Evolutionary conservation across 2,888 invertebrate genomes (phyloP).

Genomic region (Drosophila gaucha): DNA sequence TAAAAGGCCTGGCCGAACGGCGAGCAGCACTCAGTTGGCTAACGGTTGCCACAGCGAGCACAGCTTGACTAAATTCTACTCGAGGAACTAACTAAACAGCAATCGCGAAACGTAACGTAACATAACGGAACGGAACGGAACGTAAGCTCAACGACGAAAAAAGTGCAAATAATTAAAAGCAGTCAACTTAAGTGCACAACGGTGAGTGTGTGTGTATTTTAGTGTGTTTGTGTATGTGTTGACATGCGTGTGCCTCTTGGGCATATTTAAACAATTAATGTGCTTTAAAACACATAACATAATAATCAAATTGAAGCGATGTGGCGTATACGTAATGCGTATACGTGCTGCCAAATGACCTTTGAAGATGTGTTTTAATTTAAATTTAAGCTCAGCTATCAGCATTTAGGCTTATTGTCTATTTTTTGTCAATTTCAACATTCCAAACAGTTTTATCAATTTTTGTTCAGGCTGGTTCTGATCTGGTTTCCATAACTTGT

Average conservation of each 20-base stretch:
- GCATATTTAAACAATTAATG: slow-evolving; percentile 62
- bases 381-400: not conserved
- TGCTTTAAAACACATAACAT: slow-evolving; percentile 50
- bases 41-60: slow-evolving; percentile 53
- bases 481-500: slow-evolving; percentile 34
- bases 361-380: slow-evolving; percentile 35
- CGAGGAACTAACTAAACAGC: slow-evolving; percentile 8
- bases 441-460: slow-evolving; percentile 33
- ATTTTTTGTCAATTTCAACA: slow-evolving; percentile 3
- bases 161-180: slow-evolving; percentile 77
- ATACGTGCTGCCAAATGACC: slow-evolving; percentile 9
- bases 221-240: slow-evolving; percentile 22
- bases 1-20: slow-evolving; percentile 55
- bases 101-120: slow-evolving; percentile 21
- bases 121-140: slow-evolving; percentile 19
- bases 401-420: slow-evolving; percentile 28
- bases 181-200: slow-evolving; percentile 66
- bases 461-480: slow-evolving; percentile 41
- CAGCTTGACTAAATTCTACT: slow-evolving; percentile 31
- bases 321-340: slow-evolving; percentile 68
- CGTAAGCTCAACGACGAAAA: slow-evolving; percentile 30
- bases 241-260: slow-evolving; percentile 37
- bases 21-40: slow-evolving; percentile 71
- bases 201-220: slow-evolving; percentile 61
- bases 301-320: slow-evolving; percentile 11